Percentiles rank a stretch among this genome's conserved stretches.
These are phyloP conservation scores for Entomobrya multifasciata DNA, from an alignment of 2,888 invertebrate species.

Conservation along the genomic window DNA sequence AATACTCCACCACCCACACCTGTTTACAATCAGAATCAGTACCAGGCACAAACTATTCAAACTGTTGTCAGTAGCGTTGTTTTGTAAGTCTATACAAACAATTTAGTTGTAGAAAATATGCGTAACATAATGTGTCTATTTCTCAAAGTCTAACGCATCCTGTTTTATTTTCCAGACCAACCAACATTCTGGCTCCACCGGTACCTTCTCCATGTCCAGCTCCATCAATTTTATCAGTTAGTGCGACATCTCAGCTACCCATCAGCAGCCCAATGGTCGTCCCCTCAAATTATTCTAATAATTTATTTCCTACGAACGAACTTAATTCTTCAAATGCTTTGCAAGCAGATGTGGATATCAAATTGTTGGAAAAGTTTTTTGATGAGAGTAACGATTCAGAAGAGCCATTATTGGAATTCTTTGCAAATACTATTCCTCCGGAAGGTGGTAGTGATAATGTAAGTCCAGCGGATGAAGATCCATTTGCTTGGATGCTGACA, in stretches of 20 bases:
- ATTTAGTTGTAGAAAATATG: too few species aligned
- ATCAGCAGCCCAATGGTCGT: not conserved
- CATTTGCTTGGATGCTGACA: constrained; percentile 40
- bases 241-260: not conserved
- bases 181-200: not conserved
- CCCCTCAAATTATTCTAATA: too few species aligned
- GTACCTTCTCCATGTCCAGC: not conserved
- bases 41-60: too few species aligned
- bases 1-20: not conserved
- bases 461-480: constrained; percentile 40
- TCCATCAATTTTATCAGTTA: constrained; percentile 6
- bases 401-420: constrained; percentile 10
- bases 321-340: too few species aligned
- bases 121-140: too few species aligned
- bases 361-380: not conserved
- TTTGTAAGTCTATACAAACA: too few species aligned
- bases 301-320: too few species aligned
- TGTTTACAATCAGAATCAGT: not conserved
- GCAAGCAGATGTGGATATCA: not conserved
- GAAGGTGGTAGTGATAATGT: not conserved
- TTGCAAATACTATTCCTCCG: not conserved
- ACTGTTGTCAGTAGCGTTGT: too few species aligned
- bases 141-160: too few species aligned
- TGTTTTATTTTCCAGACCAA: constrained; percentile 23
- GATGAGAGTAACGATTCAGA: constrained; percentile 50